Conservation (phyloP, 2,113 vertebrate species). For the Lamprologus speciosus region DNA sequence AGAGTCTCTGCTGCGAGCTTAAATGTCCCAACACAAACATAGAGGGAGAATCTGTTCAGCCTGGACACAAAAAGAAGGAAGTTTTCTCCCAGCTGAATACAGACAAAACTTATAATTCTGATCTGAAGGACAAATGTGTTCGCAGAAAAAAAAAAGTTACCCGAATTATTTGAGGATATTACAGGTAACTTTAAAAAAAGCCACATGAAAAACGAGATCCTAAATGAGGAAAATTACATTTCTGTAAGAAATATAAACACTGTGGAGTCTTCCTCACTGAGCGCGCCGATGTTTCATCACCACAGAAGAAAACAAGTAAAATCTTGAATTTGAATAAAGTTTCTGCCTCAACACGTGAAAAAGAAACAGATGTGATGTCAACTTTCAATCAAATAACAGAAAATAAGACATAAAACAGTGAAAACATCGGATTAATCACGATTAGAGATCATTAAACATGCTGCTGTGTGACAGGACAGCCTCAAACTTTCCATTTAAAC, state of each 20-base stretch:
- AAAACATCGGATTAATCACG: background rate
- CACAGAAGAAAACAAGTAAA: background rate
- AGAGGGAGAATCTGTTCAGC: background rate
- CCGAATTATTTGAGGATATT: fast-evolving
- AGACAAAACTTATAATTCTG: background rate
- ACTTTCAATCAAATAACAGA: background rate
- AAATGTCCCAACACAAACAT: fast-evolving
- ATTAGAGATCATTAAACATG: background rate
- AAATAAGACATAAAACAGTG: no score
- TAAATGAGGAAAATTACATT: background rate
- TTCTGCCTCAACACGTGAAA: background rate
- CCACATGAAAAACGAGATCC: fast-evolving
- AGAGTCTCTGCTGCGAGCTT: no score
- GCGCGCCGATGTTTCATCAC: fast-evolving
- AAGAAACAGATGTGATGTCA: background rate
- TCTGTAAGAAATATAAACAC: background rate
- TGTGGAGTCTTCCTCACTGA: background rate
- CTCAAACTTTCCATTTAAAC: background rate
- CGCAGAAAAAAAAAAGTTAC: background rate
- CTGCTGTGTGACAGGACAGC: no score
- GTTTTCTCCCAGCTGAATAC: background rate
- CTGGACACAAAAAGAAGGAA: background rate
- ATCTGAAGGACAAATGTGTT: background rate
- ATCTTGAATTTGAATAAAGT: background rate
- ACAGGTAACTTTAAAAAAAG: background rate